Evolutionary conservation across 2,888 invertebrate genomes (phyloP), one percentile per base, ranked within the genome.

Genomic region (Folsomia manolachei): DNA sequence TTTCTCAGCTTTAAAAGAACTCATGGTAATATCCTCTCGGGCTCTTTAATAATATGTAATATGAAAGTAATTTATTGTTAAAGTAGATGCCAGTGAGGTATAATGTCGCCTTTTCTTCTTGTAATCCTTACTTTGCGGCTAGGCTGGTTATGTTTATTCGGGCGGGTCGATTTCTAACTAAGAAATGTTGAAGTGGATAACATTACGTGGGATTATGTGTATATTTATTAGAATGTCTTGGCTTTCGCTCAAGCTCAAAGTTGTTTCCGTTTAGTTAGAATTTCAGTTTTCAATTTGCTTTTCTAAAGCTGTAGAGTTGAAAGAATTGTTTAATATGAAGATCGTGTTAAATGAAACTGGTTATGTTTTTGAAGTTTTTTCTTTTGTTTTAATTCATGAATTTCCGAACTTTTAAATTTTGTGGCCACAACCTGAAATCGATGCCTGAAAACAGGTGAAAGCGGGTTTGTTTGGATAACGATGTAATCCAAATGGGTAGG

Each of bases 201-300:
- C 53, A 67, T 53, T 67, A 53, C 26, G 67, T 67, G 4, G 53
- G 67, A 67, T 67, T 56, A 67, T 67, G 67, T 56, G 56, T 53
- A 56, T 67, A 67, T 67, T 67, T 67, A 67, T 56, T 53, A 26
- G 27, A 26, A 53, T 67, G 67, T 51, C 66, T 62, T 62, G 62
- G 19, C 62, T 62, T 62, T 21, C 4, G n/a, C 11, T 11, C 11
- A 51, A 51, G 9, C 11, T 51, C 51, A 11, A 11, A 11, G 51
- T 9, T 14, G 9, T 60, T 62, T 23, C 24, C 24, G 25, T 62
- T 23, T 18, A 18, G 23, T 26, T 2, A 56, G 18, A 21, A 21
- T n/a, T 56, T n/a, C n/a, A 56, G n/a, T n/a, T n/a, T n/a, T n/a
- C n/a, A n/a, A n/a, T n/a, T n/a, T n/a, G n/a, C n/a, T n/a, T n/a